These are phyloP conservation scores for Morelia viridis DNA, from an alignment of 2,797 vertebrate genomes.

Conservation along the genomic window DNA sequence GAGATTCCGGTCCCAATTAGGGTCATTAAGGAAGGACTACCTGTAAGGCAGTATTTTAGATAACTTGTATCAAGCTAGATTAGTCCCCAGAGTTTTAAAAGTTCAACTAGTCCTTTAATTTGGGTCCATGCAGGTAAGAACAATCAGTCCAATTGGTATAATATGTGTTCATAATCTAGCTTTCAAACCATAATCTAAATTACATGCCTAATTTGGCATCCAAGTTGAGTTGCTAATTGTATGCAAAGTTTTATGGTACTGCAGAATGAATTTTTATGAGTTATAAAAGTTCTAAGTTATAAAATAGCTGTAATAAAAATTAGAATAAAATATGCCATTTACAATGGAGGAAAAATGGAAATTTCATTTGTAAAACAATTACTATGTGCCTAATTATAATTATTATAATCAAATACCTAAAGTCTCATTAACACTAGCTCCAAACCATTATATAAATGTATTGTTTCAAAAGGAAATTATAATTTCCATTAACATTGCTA, in stretches of 20 bases:
- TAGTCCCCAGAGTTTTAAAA: background rate
- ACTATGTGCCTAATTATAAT: background rate
- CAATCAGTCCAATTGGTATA: background rate
- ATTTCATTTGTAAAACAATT: background rate
- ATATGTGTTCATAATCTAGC: background rate
- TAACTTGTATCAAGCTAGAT: background rate
- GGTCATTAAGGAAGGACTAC: background rate
- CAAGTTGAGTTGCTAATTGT: background rate
- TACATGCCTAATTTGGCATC: background rate
- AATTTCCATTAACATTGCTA: background rate
- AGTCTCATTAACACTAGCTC: background rate
- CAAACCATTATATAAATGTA: background rate
- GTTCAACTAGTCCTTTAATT: background rate
- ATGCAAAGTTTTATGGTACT: background rate
- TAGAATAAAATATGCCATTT: background rate
- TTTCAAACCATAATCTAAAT: background rate
- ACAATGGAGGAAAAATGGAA: background rate
- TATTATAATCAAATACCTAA: background rate
- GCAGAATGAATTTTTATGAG: background rate
- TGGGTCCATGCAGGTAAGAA: background rate
- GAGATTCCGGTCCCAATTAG: background rate
- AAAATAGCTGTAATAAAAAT: constrained; percentile 18
- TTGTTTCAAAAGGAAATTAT: background rate
- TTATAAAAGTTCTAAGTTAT: background rate
- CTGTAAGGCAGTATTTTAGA: background rate